Percentiles rank a stretch among this genome's conserved stretches.
phyloP scores from a whole-genome alignment of 2,113 vertebrate genomes.

The Oryzias melastigma region DNA sequence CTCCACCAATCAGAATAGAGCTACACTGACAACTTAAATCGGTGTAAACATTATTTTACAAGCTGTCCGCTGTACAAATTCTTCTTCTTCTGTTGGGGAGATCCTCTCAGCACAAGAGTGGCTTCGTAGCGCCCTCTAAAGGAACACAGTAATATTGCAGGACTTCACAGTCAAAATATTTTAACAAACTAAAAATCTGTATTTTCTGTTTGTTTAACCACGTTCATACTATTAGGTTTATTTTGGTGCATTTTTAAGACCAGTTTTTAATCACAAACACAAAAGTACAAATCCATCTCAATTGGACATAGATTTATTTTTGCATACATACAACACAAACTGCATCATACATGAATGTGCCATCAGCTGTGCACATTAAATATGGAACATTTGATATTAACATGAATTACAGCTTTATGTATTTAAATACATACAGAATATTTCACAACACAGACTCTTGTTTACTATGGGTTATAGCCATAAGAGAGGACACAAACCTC shows the following conservation, averaged over 20 bases:
- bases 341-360: conserved; percentile 77
- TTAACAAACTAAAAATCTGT: too few relatives aligned
- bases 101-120: too few relatives aligned
- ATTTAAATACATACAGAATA: conserved; percentile 71
- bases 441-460: conserved; percentile 70
- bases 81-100: too few relatives aligned
- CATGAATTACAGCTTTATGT: conserved; percentile 67
- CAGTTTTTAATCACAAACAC: neutral
- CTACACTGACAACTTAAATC: too few relatives aligned
- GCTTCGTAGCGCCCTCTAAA: too few relatives aligned
- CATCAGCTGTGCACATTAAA: conserved; percentile 71
- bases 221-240: too few relatives aligned
- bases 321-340: conserved; percentile 83
- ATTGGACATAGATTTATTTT: conserved; percentile 78
- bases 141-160: too few relatives aligned
- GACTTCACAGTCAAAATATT: too few relatives aligned
- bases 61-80: too few relatives aligned
- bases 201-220: too few relatives aligned
- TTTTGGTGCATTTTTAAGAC: neutral
- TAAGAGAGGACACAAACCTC: conserved; percentile 70
- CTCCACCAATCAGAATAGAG: too few relatives aligned
- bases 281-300: conserved; percentile 5
- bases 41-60: too few relatives aligned
- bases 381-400: conserved; percentile 73
- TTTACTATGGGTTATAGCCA: conserved; percentile 74